Evolutionary conservation across 2,888 invertebrate genomes (phyloP), one percentile per base, ranked within the genome.

Genomic region (Hyposoter dolosus): DNA sequence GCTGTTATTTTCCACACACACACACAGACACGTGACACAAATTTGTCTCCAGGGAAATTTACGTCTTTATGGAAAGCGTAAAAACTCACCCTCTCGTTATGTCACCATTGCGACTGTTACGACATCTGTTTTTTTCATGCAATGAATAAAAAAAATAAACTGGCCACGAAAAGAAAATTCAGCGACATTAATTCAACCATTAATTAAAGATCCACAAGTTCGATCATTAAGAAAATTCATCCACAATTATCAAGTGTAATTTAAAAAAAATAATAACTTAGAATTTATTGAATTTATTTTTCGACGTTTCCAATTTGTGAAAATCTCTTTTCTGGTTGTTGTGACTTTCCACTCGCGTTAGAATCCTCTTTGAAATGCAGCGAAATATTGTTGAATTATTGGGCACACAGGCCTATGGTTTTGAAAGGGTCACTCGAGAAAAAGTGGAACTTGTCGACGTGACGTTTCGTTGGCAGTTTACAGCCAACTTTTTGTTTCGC

Each of bases 41-140:
- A 92, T 90, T 89, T 89, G 88, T 89, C 89, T 87, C 89, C 87
- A 86, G 90, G 87, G 89, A 90, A 89, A 92, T 91, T 92, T 91
- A 90, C 91, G 91, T 92, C 90, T 92, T 90, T 89, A 91, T 92
- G 80, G 63, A 76, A 75, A 71, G 60, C 69, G 47, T 78, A 68
- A 80, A 76, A 84, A 79, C 53, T 15, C 32, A 35, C 53, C 50
- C 65, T 53, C 65, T 23, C 28, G 50, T 81, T 81, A 53, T 35
- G 32, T 47, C 60, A 68, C 63, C 40, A 19, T 71, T 53, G 47
- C 69, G 23, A n/a, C 32, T 50, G 40, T 68, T 69, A 6, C 60
- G 43, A n/a, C 17, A 17, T 40, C 12, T 75, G 35, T 28, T 19
- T 45, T 45, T 47, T 28, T n/a, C 40, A 65, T 10, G 40, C 60